A percentile compares a stretch with the other conserved stretches of the same genome.
These are phyloP conservation scores for Crepidodera aurea DNA, from an alignment of 2,888 invertebrate genomes.

Conservation along the genomic window DNA sequence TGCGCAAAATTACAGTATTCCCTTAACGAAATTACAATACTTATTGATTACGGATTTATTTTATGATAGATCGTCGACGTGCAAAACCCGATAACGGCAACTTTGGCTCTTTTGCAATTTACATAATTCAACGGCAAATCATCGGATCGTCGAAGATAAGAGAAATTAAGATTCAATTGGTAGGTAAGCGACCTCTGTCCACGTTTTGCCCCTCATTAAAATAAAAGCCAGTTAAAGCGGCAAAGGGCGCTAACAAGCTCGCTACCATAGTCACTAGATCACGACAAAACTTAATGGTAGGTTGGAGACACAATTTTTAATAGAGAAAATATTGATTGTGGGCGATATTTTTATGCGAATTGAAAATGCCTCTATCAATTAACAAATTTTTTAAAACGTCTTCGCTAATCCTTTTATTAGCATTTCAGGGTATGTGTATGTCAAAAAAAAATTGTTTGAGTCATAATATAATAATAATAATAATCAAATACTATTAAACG, in stretches of 20 bases:
- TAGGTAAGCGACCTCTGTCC: slow-evolving; percentile 41
- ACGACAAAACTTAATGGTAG: slow-evolving; percentile 10
- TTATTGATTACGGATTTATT: slow-evolving; percentile 39
- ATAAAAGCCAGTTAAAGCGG: slow-evolving; percentile 35
- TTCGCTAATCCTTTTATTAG: no score
- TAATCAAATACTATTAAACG: no score
- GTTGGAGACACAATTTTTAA: slow-evolving; percentile 14
- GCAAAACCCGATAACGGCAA: slow-evolving; percentile 39
- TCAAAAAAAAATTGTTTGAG: no score
- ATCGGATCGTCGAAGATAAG: slow-evolving; percentile 29
- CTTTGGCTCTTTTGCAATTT: slow-evolving; percentile 35
- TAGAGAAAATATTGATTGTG: neutral
- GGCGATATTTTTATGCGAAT: no score
- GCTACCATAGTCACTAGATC: slow-evolving; percentile 36
- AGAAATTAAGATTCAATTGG: slow-evolving; percentile 41
- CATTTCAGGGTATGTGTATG: no score
- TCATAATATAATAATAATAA: no score
- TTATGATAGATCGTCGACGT: slow-evolving; percentile 33
- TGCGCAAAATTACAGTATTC: slow-evolving; percentile 26
- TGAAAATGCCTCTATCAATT: no score
- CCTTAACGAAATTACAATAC: slow-evolving; percentile 35
- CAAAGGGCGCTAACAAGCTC: slow-evolving; percentile 45
- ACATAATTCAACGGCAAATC: slow-evolving; percentile 38
- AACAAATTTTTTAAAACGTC: no score
- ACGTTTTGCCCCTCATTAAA: slow-evolving; percentile 43